phyloP scores from a whole-genome alignment of 2,797 vertebrate genomes.

The Delichon dasypus region DNA sequence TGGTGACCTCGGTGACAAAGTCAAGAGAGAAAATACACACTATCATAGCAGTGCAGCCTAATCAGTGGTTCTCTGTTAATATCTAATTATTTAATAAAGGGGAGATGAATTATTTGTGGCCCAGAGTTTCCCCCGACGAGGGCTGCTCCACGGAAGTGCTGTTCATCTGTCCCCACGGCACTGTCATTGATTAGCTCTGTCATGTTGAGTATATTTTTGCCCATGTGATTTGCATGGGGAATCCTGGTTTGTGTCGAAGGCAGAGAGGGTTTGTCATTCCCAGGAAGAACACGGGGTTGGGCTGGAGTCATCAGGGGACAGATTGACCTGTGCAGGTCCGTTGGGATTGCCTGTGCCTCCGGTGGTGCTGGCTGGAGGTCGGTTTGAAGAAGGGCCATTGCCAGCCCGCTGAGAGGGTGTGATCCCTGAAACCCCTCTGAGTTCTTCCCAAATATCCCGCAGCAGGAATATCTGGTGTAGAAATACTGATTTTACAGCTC shows the following conservation, averaged over 20 bases:
- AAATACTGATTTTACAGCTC: background rate
- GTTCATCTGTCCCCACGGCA: background rate
- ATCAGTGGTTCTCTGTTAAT: conserved; percentile 45
- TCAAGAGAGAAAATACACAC: conserved; percentile 44
- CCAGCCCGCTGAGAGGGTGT: background rate
- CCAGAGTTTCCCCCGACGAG: background rate
- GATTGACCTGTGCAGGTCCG: background rate
- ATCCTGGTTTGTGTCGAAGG: background rate
- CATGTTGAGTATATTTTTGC: conserved; percentile 29
- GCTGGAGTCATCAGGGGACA: background rate
- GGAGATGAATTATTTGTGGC: conserved; percentile 35
- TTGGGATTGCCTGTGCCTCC: background rate
- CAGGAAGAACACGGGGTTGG: background rate
- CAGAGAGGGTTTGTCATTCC: conserved; percentile 17
- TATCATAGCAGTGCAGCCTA: background rate
- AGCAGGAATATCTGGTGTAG: background rate
- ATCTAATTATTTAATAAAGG: conserved; percentile 62
- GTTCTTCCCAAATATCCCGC: background rate
- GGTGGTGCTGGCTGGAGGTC: background rate
- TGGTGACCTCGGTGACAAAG: conserved; percentile 61
- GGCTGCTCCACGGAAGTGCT: background rate
- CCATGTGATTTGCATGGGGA: conserved; percentile 19
- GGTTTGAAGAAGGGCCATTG: background rate
- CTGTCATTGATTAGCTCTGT: conserved; percentile 46
- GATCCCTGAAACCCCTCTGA: background rate